Evolutionary conservation across 2,113 vertebrate species (phyloP), one percentile per base, ranked within the genome.

Genomic region (Crypturellus undulatus): DNA sequence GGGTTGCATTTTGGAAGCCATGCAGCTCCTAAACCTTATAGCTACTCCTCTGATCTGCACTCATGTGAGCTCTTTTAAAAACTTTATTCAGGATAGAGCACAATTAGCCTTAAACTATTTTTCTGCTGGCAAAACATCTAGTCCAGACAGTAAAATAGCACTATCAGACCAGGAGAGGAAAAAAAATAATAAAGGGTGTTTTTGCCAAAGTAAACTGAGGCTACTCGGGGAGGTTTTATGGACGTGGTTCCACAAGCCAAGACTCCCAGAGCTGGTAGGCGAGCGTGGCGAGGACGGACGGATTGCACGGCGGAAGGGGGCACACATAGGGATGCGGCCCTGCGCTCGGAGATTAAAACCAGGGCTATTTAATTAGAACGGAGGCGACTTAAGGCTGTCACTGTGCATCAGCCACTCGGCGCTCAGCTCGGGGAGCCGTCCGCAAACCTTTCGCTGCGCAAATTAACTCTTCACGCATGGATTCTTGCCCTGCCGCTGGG

Each of bases 1-100:
- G 11, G 4, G 1, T 0, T 0, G 5, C 4, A 9, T 8, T 36
- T 4, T 0, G 2, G 62, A 59, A 67, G 18, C 54, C 21, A 17
- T 2, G 18, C 3, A 32, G 11, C 32, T 12, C 10, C 43, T 6
- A 32, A 79, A 43, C 75, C 60, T 79, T 1, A 11, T 1, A 51
- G 81, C 59, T 80, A 10, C 32, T 24, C 16, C 30, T 30, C 36
- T 5, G 12, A 59, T n/a, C 8, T 2, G 24, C 6, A 59, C 73
- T 65, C 54, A 3, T 0, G 0, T 0, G 0, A 34, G 22, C 54
- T 47, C 47, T 58, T 58, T 58, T 24, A 30, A 69, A 78, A 94
- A 4, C 9, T 15, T 32, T 10, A 34, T n/a, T 36, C 0, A 0
- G 51, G 47, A 5, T 0, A 7, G 45, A 18, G 40, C 40, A 30